Evolutionary conservation across 1,140 invertebrate species (phyloP), one percentile per base, ranked within the genome.

Genomic region (Hesperophylax magnus): DNA sequence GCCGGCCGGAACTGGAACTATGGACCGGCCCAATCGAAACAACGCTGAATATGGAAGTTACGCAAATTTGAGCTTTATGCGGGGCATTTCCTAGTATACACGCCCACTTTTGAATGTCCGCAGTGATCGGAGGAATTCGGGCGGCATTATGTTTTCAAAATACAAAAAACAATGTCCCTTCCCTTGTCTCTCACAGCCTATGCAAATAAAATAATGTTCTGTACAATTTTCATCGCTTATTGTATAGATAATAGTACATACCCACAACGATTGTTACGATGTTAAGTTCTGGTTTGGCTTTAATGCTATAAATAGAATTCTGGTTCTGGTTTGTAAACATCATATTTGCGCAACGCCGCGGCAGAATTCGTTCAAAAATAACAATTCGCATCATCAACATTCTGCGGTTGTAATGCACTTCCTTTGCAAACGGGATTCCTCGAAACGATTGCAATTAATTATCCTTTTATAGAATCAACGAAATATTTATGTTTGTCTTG

Each of bases 91-190:
- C 39, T 34, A 65, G 47, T 52, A 39, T 27, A 79, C 65, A 79
- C 77, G 77, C 77, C 77, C 77, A 79, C 77, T 77, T 77, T 77
- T 77, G 75, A 61, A 77, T 77, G 75, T 60, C 34, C 53, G 77
- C 77, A 63, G 65, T 39, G 27, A 31, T 56, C 53, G 53, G 22
- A 52, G 69, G 69, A 72, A 53, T 52, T 72, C 47, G 18, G 39
- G 69, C 69, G 18, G 18, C 69, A 53, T 72, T 47, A 3, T 71
- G 22, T 53, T n/a, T 39, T 52, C 2, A 52, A 72, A 72, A 72
- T 14, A 72, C 34, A 53, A 72, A 52, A 61, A 61, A 61, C n/a
- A 61, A 24, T 24, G 58, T 8, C 17, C 56, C 18, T 22, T 60
- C 22, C 17, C 14, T 24, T 61, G 4, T 14, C 11, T 47, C 11